Base-by-base conservation (phyloP, 1,140 invertebrate genomes). In the Anthonomus grandis region DNA sequence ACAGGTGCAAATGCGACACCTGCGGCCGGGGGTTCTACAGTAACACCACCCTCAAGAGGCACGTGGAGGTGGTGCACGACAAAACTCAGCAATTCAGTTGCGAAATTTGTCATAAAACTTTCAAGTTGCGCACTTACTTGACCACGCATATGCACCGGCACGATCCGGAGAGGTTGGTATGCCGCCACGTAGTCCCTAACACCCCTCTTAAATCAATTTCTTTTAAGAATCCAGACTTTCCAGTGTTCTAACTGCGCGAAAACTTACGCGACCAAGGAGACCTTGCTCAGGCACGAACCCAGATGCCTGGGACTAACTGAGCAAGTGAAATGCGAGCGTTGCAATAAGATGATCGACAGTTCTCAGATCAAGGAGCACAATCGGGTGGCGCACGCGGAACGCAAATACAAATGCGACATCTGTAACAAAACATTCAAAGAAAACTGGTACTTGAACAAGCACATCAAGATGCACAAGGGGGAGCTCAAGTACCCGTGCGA, bases 351-450 rank as follows among this genome's bases (percentile, higher is more conserved):
- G 4, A 36, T 59, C 6, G 50, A 53, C 15, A 52, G 23, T 45
- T 41, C 31, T 4, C 8, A 38, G n/a, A 22, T 53, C 25, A 31
- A 37, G 6, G 18, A 41, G 12, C 57, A 59, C 27, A 13, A 52
- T 4, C 13, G 56, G 10, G 6, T 19, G 22, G n/a, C 12, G 3
- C 49, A 53, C 25, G 38, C 5, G 15, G 37, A 34, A 50, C 38
- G 15, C n/a, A 59, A 37, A 51, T 31, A 38, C 19, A 19, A 57
- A 34, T 63, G 62, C 39, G 3, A 23, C 5, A 23, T 56, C 12
- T 71, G 68, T 41, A 38, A 57, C 9, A 71, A 71, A 62, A 65
- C 56, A 34, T 67, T 68, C 46, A 65, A 62, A 37, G 42, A 56
- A 9, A 61, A 64, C n/a, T 49, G 51, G 23, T 53, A 62, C 6